Evolutionary conservation across 30 jellyfish, hydroid and myxozoan genomes (phyloP), one percentile per base, ranked within the genome.

Genomic region (Pseudorhiza aurosa): DNA sequence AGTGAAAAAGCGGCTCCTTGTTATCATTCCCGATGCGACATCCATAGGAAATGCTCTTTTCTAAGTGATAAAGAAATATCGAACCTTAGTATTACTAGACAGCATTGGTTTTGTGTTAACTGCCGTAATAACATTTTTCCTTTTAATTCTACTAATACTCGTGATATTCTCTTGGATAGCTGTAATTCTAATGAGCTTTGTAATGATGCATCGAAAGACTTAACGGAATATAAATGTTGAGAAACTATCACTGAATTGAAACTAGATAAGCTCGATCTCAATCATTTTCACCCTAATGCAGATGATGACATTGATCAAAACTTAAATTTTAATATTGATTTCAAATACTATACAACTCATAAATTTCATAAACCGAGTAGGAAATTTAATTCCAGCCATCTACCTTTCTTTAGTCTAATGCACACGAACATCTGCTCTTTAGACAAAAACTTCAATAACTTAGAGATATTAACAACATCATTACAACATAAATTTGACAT

Each of bases 171-270:
- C 14, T 69, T 69, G 30, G 25, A 37, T 69, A 69, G 30, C 22
- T 69, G 43, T 28, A 69, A 69, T 46, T 69, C 83, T 17, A 69
- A 69, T 25, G 83, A 69, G 68, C 83, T 40, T 37, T 69, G 83
- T 42, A 31, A 59, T 59, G 60, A 46, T 46, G 60, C 60, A 46
- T 46, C 60, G 19, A 46, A 46, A 4, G 60, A 69, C 50, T 39
- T 24, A 69, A 14, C 75, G 15, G 75, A 59, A 21, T 59, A 59
- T 39, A 12, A 59, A 22, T n/a, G 75, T 59, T 59, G 27, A 59
- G 49, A 59, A 59, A 59, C 75, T 26, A 59, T 59, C 45, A 59
- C 50, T 1, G 75, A 59, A 25, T 29, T 24, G 75, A 59, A 59
- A 5, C 75, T 59, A 59, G 75, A 59, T 59, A 59, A 59, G 45